These are phyloP conservation scores for Cheirogaleus medius DNA, from an alignment of 2,113 vertebrate genomes.

Conservation along the genomic window DNA sequence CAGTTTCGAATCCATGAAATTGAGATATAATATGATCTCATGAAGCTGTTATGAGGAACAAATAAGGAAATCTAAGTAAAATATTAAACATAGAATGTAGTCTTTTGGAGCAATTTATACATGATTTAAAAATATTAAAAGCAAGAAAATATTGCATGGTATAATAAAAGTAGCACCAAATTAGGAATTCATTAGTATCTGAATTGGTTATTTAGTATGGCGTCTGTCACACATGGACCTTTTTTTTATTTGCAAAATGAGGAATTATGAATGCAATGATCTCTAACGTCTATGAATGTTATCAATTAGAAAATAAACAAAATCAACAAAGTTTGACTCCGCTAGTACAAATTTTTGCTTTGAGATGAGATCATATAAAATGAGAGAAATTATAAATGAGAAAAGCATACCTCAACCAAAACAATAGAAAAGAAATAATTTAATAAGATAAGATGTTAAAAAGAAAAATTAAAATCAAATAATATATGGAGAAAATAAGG, in stretches of 20 bases:
- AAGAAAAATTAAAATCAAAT: background rate
- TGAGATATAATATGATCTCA: background rate
- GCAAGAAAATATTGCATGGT: background rate
- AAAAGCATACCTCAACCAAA: background rate
- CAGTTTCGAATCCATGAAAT: background rate
- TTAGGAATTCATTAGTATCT: background rate
- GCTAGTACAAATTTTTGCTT: background rate
- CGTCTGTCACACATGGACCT: background rate
- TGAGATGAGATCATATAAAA: background rate
- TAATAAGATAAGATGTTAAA: background rate
- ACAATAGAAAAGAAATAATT: background rate
- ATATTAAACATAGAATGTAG: background rate
- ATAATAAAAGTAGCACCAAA: background rate
- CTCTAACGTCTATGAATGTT: background rate
- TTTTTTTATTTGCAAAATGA: background rate
- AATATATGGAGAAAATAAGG: background rate
- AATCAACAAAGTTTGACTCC: background rate
- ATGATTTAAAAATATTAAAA: background rate
- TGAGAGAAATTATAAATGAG: background rate
- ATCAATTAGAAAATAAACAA: background rate
- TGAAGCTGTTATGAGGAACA: background rate
- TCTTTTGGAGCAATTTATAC: background rate
- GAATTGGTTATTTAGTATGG: background rate
- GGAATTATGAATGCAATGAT: background rate
- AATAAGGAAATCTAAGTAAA: background rate